Conservation (phyloP, 2,888 invertebrate genomes). For the Hemithea aestivaria region DNA sequence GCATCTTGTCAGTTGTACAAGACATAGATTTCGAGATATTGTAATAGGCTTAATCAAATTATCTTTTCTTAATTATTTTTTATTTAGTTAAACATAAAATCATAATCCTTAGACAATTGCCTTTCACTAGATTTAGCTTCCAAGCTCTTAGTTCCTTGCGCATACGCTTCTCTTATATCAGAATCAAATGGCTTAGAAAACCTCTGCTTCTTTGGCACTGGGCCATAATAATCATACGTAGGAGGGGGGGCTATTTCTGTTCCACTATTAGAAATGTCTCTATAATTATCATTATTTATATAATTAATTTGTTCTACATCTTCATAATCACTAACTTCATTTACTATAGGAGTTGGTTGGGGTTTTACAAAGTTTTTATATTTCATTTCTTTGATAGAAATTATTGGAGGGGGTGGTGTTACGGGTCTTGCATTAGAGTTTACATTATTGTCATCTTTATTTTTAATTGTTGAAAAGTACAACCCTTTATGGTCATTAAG, state of each 20-base stretch:
- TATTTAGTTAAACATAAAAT: slow-evolving; percentile 54
- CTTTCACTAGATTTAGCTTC: slow-evolving; percentile 53
- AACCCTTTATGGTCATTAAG: slow-evolving; percentile 49
- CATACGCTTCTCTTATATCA: slow-evolving; percentile 65
- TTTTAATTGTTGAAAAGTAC: slow-evolving; percentile 46
- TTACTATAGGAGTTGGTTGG: slow-evolving; percentile 49
- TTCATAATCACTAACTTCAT: slow-evolving; percentile 54
- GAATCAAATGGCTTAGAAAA: slow-evolving; percentile 58
- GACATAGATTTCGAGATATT: too few relatives aligned
- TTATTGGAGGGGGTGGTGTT: slow-evolving; percentile 31
- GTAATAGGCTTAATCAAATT: too few relatives aligned
- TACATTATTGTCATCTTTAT: slow-evolving; percentile 3
- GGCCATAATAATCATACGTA: slow-evolving; percentile 82
- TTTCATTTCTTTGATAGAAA: slow-evolving; percentile 40
- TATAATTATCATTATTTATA: slow-evolving; percentile 2
- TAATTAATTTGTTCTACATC: slow-evolving; percentile 15
- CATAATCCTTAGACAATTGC: slow-evolving; percentile 58
- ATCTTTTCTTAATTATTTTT: too few relatives aligned
- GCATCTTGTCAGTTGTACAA: too few relatives aligned
- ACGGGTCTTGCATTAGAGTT: slow-evolving; percentile 1
- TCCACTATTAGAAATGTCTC: slow-evolving; percentile 31
- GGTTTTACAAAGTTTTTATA: slow-evolving; percentile 62
- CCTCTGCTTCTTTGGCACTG: slow-evolving; percentile 52
- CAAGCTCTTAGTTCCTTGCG: slow-evolving; percentile 64
- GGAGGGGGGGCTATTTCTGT: slow-evolving; percentile 83